Percentiles rank a stretch among this genome's conserved stretches.
phyloP scores from a whole-genome alignment of 2,888 invertebrate genomes.

The Drosophila crucigera region DNA sequence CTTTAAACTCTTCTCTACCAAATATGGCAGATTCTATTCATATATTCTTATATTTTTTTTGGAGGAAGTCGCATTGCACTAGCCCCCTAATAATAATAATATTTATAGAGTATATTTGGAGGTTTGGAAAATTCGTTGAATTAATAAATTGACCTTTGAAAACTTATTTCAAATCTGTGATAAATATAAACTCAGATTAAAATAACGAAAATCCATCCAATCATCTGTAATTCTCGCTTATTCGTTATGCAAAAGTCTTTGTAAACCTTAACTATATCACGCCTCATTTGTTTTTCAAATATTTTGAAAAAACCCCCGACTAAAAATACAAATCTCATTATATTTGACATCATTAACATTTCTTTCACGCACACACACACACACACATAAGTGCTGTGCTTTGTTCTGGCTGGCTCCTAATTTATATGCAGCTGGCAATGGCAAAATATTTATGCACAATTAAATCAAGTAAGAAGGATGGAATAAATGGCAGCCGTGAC shows the following conservation, averaged over 20 bases:
- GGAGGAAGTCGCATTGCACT: background rate
- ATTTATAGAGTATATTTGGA: background rate
- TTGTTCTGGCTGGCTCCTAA: slow-evolving; percentile 49
- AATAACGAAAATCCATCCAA: background rate
- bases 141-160: background rate
- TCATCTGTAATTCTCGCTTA: background rate
- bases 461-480: slow-evolving; percentile 78
- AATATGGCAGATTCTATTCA: background rate
- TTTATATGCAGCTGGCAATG: slow-evolving; percentile 74
- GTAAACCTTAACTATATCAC: background rate
- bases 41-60: background rate
- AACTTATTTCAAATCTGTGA: background rate
- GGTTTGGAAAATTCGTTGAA: background rate
- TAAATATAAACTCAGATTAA: background rate
- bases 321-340: slow-evolving; percentile 45
- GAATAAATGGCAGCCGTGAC: slow-evolving; percentile 61
- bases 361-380: slow-evolving; percentile 20
- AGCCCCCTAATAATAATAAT: background rate
- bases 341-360: slow-evolving; percentile 47
- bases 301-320: slow-evolving; percentile 9
- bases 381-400: slow-evolving; percentile 18
- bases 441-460: slow-evolving; percentile 81
- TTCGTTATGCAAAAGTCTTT: background rate
- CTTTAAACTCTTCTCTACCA: background rate
- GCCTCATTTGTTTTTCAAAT: slow-evolving; percentile 32